A percentile compares a stretch with the other conserved stretches of the same genome.
phyloP scores from a whole-genome alignment of 2,797 vertebrate species.

The Harpagifer antarcticus region DNA sequence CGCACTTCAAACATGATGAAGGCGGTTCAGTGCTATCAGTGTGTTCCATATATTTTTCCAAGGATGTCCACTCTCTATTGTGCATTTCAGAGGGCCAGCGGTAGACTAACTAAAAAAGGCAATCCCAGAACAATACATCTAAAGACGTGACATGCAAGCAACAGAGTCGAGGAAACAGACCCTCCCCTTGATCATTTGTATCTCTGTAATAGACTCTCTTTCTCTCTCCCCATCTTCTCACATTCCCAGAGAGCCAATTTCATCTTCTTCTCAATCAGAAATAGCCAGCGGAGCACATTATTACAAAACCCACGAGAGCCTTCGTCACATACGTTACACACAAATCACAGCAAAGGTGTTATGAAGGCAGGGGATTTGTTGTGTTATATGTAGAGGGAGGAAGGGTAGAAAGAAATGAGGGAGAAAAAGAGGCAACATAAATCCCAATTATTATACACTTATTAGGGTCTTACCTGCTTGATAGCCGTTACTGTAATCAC shows the following conservation, averaged over 20 bases:
- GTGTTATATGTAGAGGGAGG: conserved; percentile 18
- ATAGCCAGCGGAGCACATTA: conserved; percentile 60
- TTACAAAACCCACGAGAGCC: conserved; percentile 56
- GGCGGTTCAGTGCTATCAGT: conserved; percentile 47
- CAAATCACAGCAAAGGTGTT: conserved; percentile 52
- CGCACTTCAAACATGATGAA: conserved; percentile 72
- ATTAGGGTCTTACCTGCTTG: conserved; percentile 92
- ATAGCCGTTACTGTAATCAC: conserved; percentile 98
- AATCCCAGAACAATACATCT: conserved; percentile 76
- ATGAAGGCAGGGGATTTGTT: conserved; percentile 20
- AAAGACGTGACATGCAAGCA: conserved; percentile 58
- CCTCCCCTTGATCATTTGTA: conserved; percentile 58
- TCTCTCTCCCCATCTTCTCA: conserved; percentile 38
- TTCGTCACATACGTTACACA: conserved; percentile 58
- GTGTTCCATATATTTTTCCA: conserved; percentile 64
- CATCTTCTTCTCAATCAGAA: conserved; percentile 59
- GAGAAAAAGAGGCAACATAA: conserved; percentile 21
- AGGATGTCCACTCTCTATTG: conserved; percentile 78
- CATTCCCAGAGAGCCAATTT: conserved; percentile 56
- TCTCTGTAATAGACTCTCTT: conserved; percentile 59
- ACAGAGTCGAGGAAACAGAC: conserved; percentile 52
- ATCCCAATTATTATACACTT: conserved; percentile 19
- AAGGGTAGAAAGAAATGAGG: conserved; percentile 17
- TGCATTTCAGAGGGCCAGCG: conserved; percentile 66
- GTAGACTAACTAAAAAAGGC: conserved; percentile 50